Evolutionary conservation across 1,140 invertebrate species (phyloP), one percentile per base, ranked within the genome.

Genomic region (Marisa cornuarietis): DNA sequence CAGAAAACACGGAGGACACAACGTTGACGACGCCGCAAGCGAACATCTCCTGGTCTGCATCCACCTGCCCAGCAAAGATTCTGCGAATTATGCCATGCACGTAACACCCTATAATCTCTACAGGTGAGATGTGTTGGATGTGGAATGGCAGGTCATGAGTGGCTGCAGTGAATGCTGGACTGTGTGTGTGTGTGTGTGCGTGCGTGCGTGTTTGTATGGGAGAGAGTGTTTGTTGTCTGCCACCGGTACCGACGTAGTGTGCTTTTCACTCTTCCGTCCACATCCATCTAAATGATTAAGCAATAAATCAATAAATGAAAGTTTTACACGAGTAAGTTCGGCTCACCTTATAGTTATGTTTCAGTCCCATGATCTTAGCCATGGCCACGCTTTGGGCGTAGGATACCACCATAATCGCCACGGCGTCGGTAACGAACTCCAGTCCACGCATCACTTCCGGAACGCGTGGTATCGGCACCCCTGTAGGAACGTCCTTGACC

Each of bases 291-390:
- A 42, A 42, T 42, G 31, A 42, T 42, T 42, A 42, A 42, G 0
- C 31, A 42, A 42, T 42, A 42, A 42, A 0, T 42, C 0, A 42
- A 42, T 4, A 42, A 42, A 42, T 42, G 31, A 42, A 82, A 78
- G 11, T 84, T 86, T 81, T 80, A 85, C 6, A 84, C 85, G 65
- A 88, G 79, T 84, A 88, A 85, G 68, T 87, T 86, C 83, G 87
- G 76, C 42, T 71, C 18, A 82, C 71, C 14, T 51, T 26, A 76
- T 92, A 92, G 22, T 86, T 83, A 58, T 88, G 79, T 72, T 88
- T 90, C 72, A 90, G 87, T 7, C 86, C 90, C 77, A 91, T 87
- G 69, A 92, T 88, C 84, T 92, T 90, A 13, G 91, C 89, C 80
- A 92, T 82, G 4, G 91, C 91, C 62, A 91, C 76, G 8, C 84